Conservation (phyloP, 2,113 vertebrate genomes). For the Menidia beryllina region DNA sequence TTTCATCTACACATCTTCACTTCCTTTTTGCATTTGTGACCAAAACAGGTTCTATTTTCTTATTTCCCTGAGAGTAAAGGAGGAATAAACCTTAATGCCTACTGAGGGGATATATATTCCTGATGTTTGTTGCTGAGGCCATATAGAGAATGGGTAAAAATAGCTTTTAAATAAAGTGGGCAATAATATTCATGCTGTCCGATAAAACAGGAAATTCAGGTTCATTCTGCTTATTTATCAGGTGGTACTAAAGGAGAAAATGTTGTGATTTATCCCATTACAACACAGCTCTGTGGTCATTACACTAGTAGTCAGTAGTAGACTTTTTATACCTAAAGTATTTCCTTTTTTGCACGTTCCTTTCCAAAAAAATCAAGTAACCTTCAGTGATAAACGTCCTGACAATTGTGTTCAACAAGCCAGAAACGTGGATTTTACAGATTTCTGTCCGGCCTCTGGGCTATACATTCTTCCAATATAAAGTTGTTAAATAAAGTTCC, state of each 20-base stretch:
- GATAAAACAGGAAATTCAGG: too few relatives aligned
- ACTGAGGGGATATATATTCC: neutral
- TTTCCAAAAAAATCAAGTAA: conserved; percentile 8
- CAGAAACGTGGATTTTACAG: conserved; percentile 45
- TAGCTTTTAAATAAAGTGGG: neutral
- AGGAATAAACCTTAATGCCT: neutral
- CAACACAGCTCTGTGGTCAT: conserved; percentile 4
- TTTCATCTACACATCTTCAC: conserved; percentile 7
- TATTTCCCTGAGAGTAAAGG: neutral
- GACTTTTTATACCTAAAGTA: conserved; percentile 17
- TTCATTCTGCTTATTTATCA: conserved; percentile 3
- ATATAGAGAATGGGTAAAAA: neutral
- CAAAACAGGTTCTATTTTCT: too few relatives aligned
- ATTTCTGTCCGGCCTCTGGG: conserved; percentile 61
- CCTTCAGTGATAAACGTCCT: conserved; percentile 51
- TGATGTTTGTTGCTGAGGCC: neutral
- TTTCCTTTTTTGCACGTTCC: conserved; percentile 42
- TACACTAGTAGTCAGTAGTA: conserved; percentile 15
- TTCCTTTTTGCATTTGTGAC: neutral
- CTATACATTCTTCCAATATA: conserved; percentile 64
- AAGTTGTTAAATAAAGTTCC: conserved; percentile 76
- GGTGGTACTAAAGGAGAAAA: neutral
- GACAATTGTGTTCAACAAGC: conserved; percentile 58
- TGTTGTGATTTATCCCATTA: neutral
- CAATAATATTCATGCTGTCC: neutral